Evolutionary conservation across 1,140 invertebrate species (phyloP).

Genomic region (Stenopsyche tienmushanensis): DNA sequence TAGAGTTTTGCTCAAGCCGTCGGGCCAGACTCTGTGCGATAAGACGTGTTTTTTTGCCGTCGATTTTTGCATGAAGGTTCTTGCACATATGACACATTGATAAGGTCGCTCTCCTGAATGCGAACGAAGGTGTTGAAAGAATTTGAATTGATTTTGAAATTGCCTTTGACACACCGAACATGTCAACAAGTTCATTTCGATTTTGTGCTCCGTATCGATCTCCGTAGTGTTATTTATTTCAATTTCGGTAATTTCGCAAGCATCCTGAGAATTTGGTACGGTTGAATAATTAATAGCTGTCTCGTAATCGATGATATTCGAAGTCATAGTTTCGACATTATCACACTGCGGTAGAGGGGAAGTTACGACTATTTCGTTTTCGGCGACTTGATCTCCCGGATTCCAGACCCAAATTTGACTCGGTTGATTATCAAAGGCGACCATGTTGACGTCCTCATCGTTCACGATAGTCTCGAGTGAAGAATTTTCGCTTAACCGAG

Average conservation of each 20-base stretch:
- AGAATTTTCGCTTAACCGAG: neutral
- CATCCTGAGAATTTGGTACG: too few species aligned
- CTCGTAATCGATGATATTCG: neutral
- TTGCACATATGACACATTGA: conserved; percentile 46
- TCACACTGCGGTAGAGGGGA: too few species aligned
- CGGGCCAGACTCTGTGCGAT: conserved; percentile 46
- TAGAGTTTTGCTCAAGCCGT: conserved; percentile 43
- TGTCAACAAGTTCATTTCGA: conserved; percentile 25
- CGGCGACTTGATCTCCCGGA: neutral
- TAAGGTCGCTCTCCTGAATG: conserved; percentile 44
- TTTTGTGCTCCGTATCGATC: neutral
- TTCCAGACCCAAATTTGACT: conserved; percentile 36
- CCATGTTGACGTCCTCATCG: conserved; percentile 12
- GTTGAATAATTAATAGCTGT: too few species aligned
- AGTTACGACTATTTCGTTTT: conserved; percentile 6
- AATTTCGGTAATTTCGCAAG: neutral
- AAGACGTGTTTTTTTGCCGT: conserved; percentile 45
- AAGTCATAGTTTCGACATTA: neutral
- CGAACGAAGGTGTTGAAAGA: conserved; percentile 42
- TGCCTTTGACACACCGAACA: conserved; percentile 42
- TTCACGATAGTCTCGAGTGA: conserved; percentile 10
- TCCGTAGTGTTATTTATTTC: too few species aligned
- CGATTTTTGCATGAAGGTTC: conserved; percentile 46
- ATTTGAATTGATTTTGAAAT: conserved; percentile 43
- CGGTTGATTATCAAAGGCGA: conserved; percentile 18